Conservation (phyloP, 2,797 vertebrate species). For the Rhinophrynus dorsalis region DNA sequence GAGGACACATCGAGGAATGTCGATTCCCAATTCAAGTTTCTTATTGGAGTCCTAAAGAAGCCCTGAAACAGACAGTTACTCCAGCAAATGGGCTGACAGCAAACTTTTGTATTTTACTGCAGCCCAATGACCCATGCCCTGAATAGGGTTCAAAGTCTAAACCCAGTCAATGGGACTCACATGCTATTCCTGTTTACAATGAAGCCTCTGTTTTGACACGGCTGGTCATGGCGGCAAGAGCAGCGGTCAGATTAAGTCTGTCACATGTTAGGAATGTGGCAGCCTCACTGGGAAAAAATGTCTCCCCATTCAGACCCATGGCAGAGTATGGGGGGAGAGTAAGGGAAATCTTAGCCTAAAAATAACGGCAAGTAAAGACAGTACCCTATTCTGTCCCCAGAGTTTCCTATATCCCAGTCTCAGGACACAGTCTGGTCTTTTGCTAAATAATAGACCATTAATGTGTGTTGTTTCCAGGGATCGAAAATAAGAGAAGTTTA, state of each 20-base stretch:
- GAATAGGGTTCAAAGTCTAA: slow-evolving; percentile 65
- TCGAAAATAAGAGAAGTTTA: too few species aligned
- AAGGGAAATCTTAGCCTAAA: slow-evolving; percentile 14
- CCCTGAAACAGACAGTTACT: too few species aligned
- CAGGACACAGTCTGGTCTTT: slow-evolving; percentile 4
- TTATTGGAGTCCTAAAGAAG: too few species aligned
- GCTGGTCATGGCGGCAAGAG: slow-evolving; percentile 51
- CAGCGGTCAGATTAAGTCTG: slow-evolving; percentile 50
- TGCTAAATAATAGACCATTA: slow-evolving; percentile 10
- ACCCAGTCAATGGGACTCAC: slow-evolving; percentile 54
- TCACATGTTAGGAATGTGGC: slow-evolving; percentile 70
- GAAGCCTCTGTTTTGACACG: slow-evolving; percentile 61
- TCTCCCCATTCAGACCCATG: slow-evolving; percentile 31
- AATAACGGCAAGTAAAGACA: slow-evolving; percentile 15
- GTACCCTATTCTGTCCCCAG: not conserved
- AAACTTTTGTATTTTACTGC: slow-evolving; percentile 21
- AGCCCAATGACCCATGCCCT: slow-evolving; percentile 53
- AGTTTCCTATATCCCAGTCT: not conserved
- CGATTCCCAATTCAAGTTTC: too few species aligned
- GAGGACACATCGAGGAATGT: too few species aligned
- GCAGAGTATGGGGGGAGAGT: not conserved
- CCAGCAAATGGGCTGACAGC: too few species aligned
- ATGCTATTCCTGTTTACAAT: slow-evolving; percentile 62
- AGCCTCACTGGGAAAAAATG: slow-evolving; percentile 71
- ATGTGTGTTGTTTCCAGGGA: too few species aligned